Evolutionary conservation across 1,140 invertebrate genomes (phyloP).

Genomic region (Zaprionus inermis): DNA sequence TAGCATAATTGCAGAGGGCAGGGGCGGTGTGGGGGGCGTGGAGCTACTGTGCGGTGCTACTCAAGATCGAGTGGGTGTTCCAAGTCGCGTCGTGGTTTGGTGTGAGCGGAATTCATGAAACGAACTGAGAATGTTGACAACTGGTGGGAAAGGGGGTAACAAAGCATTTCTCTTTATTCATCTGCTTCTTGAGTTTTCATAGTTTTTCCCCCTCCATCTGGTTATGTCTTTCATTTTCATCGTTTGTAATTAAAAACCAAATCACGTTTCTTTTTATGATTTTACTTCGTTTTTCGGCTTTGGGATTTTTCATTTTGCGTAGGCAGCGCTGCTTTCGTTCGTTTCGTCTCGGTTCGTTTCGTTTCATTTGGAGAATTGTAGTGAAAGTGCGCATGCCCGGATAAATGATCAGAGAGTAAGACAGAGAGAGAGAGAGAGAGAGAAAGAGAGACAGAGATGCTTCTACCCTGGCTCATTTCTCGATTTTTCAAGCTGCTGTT

Average conservation of each 20-base stretch:
- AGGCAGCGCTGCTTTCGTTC: slow-evolving; percentile 64
- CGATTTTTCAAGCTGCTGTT: slow-evolving; percentile 24
- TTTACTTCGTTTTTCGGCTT: slow-evolving; percentile 27
- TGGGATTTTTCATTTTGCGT: slow-evolving; percentile 51
- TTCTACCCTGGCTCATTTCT: slow-evolving; percentile 4
- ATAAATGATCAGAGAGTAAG: slow-evolving; percentile 10
- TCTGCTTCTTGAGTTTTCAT: neutral
- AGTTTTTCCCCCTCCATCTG: slow-evolving; percentile 8
- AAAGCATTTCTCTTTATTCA: slow-evolving; percentile 31
- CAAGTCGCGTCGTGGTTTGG: slow-evolving; percentile 8
- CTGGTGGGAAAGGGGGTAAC: slow-evolving; percentile 22
- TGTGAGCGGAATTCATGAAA: slow-evolving; percentile 43
- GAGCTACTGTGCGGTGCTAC: slow-evolving; percentile 32
- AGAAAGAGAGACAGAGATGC: neutral
- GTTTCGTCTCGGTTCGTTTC: slow-evolving; percentile 43
- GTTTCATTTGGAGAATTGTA: slow-evolving; percentile 33
- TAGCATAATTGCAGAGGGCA: slow-evolving; percentile 41
- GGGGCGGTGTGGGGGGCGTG: neutral
- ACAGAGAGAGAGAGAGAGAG: neutral
- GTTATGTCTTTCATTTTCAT: slow-evolving; percentile 23
- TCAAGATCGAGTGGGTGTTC: slow-evolving; percentile 36
- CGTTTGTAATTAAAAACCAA: slow-evolving; percentile 73
- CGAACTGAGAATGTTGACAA: slow-evolving; percentile 37
- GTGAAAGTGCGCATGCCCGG: slow-evolving; percentile 58
- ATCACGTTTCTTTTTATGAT: slow-evolving; percentile 75